Conservation (phyloP, 2,888 invertebrate genomes). For the Mythimna albipuncta region DNA sequence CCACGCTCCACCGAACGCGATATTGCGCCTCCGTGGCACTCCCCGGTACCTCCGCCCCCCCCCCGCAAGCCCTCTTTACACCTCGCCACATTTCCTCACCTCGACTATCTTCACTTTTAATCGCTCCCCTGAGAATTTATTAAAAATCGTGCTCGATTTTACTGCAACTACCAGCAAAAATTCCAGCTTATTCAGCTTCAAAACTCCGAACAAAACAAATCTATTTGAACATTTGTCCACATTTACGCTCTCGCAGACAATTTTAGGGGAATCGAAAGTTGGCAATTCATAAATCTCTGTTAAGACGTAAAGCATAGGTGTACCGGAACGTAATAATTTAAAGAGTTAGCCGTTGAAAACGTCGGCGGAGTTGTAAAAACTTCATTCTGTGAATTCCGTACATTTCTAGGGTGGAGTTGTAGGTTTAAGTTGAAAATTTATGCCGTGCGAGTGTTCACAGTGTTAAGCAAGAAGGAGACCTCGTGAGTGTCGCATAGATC, state of each 20-base stretch:
- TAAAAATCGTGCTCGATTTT: conserved; percentile 79
- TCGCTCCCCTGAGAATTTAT: conserved; percentile 82
- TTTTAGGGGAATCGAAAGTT: conserved; percentile 55
- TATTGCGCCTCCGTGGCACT: conserved; percentile 78
- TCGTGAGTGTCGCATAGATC: conserved; percentile 85
- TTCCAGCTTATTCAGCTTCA: conserved; percentile 33
- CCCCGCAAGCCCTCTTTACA: conserved; percentile 43
- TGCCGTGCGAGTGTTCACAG: conserved; percentile 81
- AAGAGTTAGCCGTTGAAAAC: conserved; percentile 80
- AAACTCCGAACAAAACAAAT: conserved; percentile 47
- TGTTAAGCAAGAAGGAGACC: conserved; percentile 84
- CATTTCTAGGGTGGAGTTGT: conserved; percentile 83
- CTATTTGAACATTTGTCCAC: conserved; percentile 43
- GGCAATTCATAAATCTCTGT: conserved; percentile 73
- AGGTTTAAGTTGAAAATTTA: conserved; percentile 86
- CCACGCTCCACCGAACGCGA: conserved; percentile 79
- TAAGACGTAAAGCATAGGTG: conserved; percentile 73
- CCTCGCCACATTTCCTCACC: conserved; percentile 71
- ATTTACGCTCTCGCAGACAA: conserved; percentile 44
- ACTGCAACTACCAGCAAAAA: conserved; percentile 60
- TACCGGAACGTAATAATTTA: conserved; percentile 84
- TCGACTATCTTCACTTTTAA: conserved; percentile 83
- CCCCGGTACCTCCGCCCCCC: conserved; percentile 51
- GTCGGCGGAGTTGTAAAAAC: conserved; percentile 82
- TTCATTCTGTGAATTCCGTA: conserved; percentile 82